A percentile compares a stretch with the other conserved stretches of the same genome.
Conservation (phyloP, 2,797 vertebrate genomes). For the Lutjanus argentimaculatus region DNA sequence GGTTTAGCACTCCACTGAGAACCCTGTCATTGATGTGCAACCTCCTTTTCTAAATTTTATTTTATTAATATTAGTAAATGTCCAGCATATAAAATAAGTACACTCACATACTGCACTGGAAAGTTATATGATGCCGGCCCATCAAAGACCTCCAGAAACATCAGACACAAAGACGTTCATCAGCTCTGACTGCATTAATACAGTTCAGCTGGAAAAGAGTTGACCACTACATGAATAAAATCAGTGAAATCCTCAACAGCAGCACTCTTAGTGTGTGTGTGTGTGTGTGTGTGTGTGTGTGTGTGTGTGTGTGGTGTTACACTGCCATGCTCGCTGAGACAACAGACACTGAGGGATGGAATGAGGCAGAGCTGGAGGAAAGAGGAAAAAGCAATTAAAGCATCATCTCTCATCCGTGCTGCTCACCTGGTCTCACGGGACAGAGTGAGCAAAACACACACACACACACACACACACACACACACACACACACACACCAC, state of each 20-base stretch:
- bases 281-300: conserved; percentile 27
- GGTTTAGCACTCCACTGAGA: no score
- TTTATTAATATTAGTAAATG: no score
- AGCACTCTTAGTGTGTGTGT: background rate
- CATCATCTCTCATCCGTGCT: conserved; percentile 46
- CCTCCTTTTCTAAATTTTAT: no score
- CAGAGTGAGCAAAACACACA: background rate
- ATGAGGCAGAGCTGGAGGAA: conserved; percentile 22
- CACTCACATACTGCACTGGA: no score
- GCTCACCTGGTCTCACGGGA: conserved; percentile 59
- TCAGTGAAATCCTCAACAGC: conserved; percentile 3
- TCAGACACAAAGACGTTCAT: conserved; percentile 30
- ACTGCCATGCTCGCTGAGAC: conserved; percentile 10
- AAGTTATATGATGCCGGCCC: no score
- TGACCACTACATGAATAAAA: background rate
- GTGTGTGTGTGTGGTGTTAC: conserved; percentile 37
- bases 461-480: conserved; percentile 35
- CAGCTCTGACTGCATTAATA: conserved; percentile 18
- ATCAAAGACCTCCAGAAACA: no score
- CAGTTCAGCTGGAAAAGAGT: conserved; percentile 8
- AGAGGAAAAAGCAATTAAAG: conserved; percentile 66
- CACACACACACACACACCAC: conserved; percentile 40
- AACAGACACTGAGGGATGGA: conserved; percentile 17
- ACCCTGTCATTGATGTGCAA: no score
- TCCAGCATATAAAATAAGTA: no score